These are phyloP conservation scores for Oxystoma pomonae DNA, from an alignment of 2,888 invertebrate genomes.

Conservation along the genomic window DNA sequence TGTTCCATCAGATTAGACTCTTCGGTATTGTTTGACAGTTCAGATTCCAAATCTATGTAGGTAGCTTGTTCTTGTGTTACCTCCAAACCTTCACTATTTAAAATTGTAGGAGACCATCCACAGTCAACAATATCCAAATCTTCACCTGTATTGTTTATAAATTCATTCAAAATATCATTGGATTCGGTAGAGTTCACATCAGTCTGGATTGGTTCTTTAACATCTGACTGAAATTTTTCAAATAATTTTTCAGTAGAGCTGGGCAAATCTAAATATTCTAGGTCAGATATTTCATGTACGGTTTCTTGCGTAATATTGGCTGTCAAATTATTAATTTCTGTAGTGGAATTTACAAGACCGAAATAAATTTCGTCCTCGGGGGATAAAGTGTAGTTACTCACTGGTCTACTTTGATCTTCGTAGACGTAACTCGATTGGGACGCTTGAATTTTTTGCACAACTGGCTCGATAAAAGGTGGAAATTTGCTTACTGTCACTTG, in stretches of 20 bases:
- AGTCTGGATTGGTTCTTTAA: not conserved
- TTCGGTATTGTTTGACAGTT: not conserved
- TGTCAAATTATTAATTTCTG: not conserved
- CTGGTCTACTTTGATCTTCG: conserved; percentile 51
- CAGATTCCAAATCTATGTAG: too few species aligned
- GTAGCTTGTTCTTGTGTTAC: not conserved
- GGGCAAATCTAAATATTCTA: not conserved
- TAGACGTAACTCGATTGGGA: conserved; percentile 64
- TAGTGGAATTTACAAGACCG: conserved; percentile 5
- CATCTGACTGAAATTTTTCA: not conserved
- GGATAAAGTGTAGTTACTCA: conserved; percentile 37
- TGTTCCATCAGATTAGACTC: not conserved
- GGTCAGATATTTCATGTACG: not conserved
- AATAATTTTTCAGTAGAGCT: not conserved
- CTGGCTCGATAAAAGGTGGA: conserved; percentile 63
- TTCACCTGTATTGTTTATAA: not conserved
- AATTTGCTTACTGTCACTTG: conserved; percentile 48
- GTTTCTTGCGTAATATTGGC: not conserved
- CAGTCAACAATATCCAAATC: not conserved
- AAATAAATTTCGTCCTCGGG: conserved; percentile 28
- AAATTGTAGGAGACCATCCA: not conserved
- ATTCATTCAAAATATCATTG: not conserved
- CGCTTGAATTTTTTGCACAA: conserved; percentile 66
- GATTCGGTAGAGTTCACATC: not conserved
- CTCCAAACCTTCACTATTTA: not conserved